These are phyloP conservation scores for Clytia hemisphaerica DNA, from an alignment of 30 jellyfish, hydroid and myxozoan species.

Conservation along the genomic window DNA sequence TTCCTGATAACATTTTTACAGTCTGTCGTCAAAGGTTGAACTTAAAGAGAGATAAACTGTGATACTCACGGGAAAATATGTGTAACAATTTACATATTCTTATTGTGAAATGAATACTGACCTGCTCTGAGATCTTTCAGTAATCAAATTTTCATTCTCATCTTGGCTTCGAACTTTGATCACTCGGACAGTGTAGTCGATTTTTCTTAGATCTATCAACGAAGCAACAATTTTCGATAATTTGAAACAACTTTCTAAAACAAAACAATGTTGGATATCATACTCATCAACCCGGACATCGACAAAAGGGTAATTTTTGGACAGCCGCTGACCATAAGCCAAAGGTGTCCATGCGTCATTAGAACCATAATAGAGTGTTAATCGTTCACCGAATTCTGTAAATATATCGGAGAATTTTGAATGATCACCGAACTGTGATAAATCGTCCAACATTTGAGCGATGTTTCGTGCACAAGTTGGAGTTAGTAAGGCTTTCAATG, in stretches of 20 bases:
- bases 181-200: too few relatives aligned
- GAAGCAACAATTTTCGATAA: not conserved
- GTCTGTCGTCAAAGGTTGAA: too few relatives aligned
- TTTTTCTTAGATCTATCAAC: too few relatives aligned
- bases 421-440: conserved; percentile 27
- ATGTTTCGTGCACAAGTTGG: conserved; percentile 38
- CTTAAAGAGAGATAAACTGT: too few relatives aligned
- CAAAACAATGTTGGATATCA: conserved; percentile 42
- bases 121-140: too few relatives aligned
- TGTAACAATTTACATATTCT: too few relatives aligned
- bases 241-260: not conserved
- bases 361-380: conserved; percentile 47
- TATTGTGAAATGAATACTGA: too few relatives aligned
- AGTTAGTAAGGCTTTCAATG: conserved; percentile 24
- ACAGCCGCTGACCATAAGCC: conserved; percentile 32
- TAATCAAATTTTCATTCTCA: too few relatives aligned
- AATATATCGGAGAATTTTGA: conserved; percentile 6
- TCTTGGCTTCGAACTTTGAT: too few relatives aligned
- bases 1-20: too few relatives aligned
- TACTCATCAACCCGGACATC: conserved; percentile 28
- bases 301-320: conserved; percentile 36
- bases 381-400: conserved; percentile 16
- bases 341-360: conserved; percentile 60
- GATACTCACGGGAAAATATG: too few relatives aligned
- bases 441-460: conserved; percentile 38